A percentile compares a stretch with the other conserved stretches of the same genome.
phyloP scores from a whole-genome alignment of 1,140 invertebrate genomes.

The Ganaspis sp. region DNA sequence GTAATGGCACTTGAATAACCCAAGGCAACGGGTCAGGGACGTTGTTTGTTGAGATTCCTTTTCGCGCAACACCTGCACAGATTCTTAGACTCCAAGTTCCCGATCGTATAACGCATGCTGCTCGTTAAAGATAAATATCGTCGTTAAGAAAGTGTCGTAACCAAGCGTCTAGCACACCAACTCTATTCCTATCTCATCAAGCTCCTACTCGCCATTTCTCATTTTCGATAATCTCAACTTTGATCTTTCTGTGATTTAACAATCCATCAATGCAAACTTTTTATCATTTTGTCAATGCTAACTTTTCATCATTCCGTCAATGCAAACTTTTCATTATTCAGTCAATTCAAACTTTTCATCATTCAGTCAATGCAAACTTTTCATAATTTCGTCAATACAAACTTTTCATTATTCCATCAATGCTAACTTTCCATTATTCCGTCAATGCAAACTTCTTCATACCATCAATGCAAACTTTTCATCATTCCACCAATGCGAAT shows the following conservation, averaged over 20 bases:
- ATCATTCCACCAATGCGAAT: too few relatives aligned
- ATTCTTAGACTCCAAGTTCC: neutral
- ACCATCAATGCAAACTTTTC: too few relatives aligned
- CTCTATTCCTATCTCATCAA: neutral
- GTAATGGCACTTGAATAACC: slow-evolving; percentile 5
- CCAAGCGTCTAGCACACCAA: neutral
- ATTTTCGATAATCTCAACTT: neutral
- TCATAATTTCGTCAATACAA: too few relatives aligned
- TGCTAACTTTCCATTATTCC: too few relatives aligned
- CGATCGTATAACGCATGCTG: neutral
- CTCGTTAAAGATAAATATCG: slow-evolving; percentile 7
- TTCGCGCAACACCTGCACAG: neutral
- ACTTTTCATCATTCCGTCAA: too few relatives aligned
- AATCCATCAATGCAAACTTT: neutral
- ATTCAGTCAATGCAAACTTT: too few relatives aligned
- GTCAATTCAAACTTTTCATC: too few relatives aligned
- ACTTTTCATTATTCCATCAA: too few relatives aligned
- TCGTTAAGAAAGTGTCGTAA: slow-evolving; percentile 14
- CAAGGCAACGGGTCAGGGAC: neutral
- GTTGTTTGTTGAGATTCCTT: neutral
- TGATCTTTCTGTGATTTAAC: neutral
- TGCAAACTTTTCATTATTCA: too few relatives aligned
- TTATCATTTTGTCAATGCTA: too few relatives aligned
- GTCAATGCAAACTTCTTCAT: too few relatives aligned
- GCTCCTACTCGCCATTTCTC: neutral